Evolutionary conservation across 2,113 vertebrate species (phyloP), one percentile per base, ranked within the genome.

Genomic region (Salvelinus namaycush): DNA sequence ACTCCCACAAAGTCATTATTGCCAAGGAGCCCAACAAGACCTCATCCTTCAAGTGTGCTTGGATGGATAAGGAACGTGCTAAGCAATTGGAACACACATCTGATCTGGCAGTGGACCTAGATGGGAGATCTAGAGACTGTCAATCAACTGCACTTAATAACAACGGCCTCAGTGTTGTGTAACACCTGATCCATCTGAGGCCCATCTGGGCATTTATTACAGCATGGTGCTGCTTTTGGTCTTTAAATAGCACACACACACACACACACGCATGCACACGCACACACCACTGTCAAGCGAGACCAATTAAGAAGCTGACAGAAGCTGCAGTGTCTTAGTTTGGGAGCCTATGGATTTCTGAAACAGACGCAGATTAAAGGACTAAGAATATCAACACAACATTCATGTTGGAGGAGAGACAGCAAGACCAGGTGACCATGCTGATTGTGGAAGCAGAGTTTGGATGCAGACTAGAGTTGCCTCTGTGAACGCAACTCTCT

Each of bases 371-470:
- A 69, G 22, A 76, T 67, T 66, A 77, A 27, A 73, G 62, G 12
- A 74, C 83, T 86, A 85, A 88, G 89, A 88, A 89, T 89, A 90
- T 14, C 49, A 80, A 82, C 9, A 22, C 73, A 54, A 57, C 81
- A 48, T 51, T 13, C 11, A 16, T 71, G 69, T 60, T 70, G 66
- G 68, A 85, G 51, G 16, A 67, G 54, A 18, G 26, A 77, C 54
- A 78, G 75, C 68, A 65, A 76, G 78, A 73, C 70, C 73, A 84
- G 79, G 76, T 86, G 83, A 89, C 80, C 76, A 60, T 24, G 76
- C 68, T 60, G 59, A 62, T 76, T 77, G 74, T 79, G 59, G 76
- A 87, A 54, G 73, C 49, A 76, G 70, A 80, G 44, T 74, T 54
- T 84, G 34, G 24, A 73, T 34, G 65, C 14, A 76, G 44, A 54